A percentile compares a stretch with the other conserved stretches of the same genome.
Conservation (phyloP, 1,140 invertebrate species). For the Andrena cerasifolii region DNA sequence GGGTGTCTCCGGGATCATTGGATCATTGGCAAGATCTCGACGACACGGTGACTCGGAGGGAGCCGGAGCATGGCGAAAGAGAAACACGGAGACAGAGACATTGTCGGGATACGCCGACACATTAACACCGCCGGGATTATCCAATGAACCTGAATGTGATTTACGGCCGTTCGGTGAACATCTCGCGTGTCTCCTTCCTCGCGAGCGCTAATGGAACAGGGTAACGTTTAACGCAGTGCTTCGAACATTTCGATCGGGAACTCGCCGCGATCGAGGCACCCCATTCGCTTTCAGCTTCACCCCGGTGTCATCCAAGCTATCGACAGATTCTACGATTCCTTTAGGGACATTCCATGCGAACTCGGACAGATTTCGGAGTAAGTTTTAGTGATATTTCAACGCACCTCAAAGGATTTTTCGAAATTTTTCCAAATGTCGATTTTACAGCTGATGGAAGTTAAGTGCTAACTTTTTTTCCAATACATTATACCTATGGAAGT, state of each 20-base stretch:
- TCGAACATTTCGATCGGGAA: not conserved
- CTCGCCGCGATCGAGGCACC: not conserved
- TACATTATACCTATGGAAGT: too few species aligned
- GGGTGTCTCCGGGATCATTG: constrained; percentile 79
- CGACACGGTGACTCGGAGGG: constrained; percentile 57
- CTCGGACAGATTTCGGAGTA: too few species aligned
- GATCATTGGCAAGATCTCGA: constrained; percentile 76
- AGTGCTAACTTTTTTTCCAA: too few species aligned
- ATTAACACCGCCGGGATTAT: constrained; percentile 81
- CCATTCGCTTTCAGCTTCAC: too few species aligned
- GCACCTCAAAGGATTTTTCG: too few species aligned
- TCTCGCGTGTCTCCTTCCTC: not conserved
- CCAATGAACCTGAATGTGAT: constrained; percentile 80
- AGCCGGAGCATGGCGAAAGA: constrained; percentile 23
- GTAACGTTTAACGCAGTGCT: constrained; percentile 8
- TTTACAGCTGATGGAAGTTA: too few species aligned
- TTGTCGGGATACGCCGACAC: constrained; percentile 71
- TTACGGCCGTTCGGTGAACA: constrained; percentile 60
- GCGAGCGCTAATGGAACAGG: not conserved
- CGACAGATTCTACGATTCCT: too few species aligned
- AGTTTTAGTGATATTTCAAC: too few species aligned
- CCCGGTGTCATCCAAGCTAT: too few species aligned
- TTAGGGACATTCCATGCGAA: too few species aligned
- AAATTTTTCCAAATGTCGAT: too few species aligned
- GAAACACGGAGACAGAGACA: constrained; percentile 30